Base-by-base conservation (phyloP, 1,140 invertebrate species). In the Philotrypesis tridentata region DNA sequence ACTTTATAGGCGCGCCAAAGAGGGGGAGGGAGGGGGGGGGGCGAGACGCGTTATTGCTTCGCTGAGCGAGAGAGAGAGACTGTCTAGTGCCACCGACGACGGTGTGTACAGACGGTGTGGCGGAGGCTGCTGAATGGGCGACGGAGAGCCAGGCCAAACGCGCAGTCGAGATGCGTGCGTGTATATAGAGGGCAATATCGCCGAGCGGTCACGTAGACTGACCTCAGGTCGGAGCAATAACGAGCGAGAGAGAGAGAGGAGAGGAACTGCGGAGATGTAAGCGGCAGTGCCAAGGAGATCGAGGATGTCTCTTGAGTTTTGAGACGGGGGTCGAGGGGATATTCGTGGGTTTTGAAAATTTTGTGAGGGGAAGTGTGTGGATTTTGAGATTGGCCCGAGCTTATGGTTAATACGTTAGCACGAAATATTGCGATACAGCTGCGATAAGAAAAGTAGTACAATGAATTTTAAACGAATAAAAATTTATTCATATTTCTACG, bases 201-300 rank as follows among this genome's bases (percentile, higher is more conserved):
- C 21, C 85, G 86, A 76, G 86, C 85, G 88, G 89, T 90, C 89
- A 90, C 89, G 89, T 90, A 89, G 89, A 89, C 89, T 89, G 89
- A 90, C 89, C 89, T 90, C 89, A 89, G 86, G 85, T 87, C 83
- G 40, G 85, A 86, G 89, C 88, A 90, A 90, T 89, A 89, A 90
- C 87, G 88, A 89, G 55, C 70, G 33, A 25, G 61, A 29, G 31
- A n/a, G n/a, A 33, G 72, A 60, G 48, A 61, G 25, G 48, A 33
- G 27, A 23, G 7, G 1, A 9, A 25, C 23, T 27, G n/a, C 23
- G 7, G 55, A 63, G 61, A 63, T 12, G 5, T 23, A 23, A 8
- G 61, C 61, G 61, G 0, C n/a, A 65, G 17, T 4, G 29, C 1
- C 8, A 12, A 48, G 29, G 29, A 21, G 14, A 37, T 63, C n/a